These are phyloP conservation scores for Chrysolina oricalcia DNA, from an alignment of 2,888 invertebrate genomes.

Conservation along the genomic window DNA sequence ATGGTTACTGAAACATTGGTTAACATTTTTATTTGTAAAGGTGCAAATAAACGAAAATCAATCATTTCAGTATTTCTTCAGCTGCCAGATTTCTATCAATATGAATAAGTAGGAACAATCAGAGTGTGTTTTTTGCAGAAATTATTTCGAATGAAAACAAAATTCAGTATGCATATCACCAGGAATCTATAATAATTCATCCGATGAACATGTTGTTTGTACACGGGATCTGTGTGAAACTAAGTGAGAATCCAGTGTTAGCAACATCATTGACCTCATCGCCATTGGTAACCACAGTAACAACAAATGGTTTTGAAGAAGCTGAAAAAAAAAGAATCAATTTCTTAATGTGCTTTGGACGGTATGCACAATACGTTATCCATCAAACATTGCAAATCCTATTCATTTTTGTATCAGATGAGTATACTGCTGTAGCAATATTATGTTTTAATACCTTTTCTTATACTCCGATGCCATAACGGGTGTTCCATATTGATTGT, in stretches of 20 bases:
- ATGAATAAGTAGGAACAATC: background rate
- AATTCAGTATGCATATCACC: background rate
- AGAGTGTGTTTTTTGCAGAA: too few relatives aligned
- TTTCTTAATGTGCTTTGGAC: background rate
- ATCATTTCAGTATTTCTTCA: too few relatives aligned
- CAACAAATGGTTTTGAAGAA: slow-evolving; percentile 60
- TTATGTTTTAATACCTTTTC: too few relatives aligned
- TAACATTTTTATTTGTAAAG: too few relatives aligned
- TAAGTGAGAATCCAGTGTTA: slow-evolving; percentile 60
- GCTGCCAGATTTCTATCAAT: background rate
- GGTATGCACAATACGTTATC: background rate
- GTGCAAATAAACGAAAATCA: too few relatives aligned
- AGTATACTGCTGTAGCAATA: too few relatives aligned
- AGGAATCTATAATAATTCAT: background rate
- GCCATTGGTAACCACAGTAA: slow-evolving; percentile 62
- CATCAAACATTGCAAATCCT: too few relatives aligned
- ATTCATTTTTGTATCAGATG: too few relatives aligned
- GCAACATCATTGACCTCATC: slow-evolving; percentile 56
- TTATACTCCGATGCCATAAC: too few relatives aligned
- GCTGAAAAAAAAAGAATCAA: slow-evolving; percentile 47
- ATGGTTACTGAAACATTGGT: too few relatives aligned
- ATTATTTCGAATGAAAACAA: too few relatives aligned
- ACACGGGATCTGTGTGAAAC: slow-evolving; percentile 55
- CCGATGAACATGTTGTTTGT: slow-evolving; percentile 42
- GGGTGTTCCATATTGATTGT: too few relatives aligned